Base-by-base conservation (phyloP, 1,140 invertebrate species). In the Hestina assimilis region DNA sequence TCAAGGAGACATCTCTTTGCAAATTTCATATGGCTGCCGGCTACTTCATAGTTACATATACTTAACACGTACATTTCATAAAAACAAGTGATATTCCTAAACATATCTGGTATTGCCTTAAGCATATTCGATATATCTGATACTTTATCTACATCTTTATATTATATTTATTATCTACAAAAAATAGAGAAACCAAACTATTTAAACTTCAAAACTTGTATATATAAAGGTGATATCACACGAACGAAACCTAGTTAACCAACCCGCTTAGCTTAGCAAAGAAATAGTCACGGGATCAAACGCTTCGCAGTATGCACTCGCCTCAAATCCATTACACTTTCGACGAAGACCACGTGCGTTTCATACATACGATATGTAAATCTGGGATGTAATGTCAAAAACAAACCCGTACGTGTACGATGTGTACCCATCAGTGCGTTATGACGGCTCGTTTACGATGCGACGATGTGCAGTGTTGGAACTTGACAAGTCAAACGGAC, bases 331-430 rank as follows among this genome's bases (percentile, higher is more conserved):
- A 29, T 47, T 47, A 31, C 14, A 29, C 9, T 20, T 15, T 20
- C 19, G n/a, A 19, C 19, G 20, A 24, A 47, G 40, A 45, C 62
- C 68, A 73, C 64, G 68, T 71, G 69, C 60, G 58, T 29, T 43
- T 33, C 43, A 24, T 57, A 51, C 17, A 40, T 41, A 42, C 17
- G 42, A 20, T 46, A 26, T 29, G 31, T 29, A 26, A 46, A 45
- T 38, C 15, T 46, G 2, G 46, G 9, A 7, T 11, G 45, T 50
- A 21, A 20, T 24, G 14, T 9, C 40, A 42, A 42, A 42, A 42
- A 42, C 40, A 42, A 42, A 24, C 9, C 40, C 12, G 23, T 24
- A n/a, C 21, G 20, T 24, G 15, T 11, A 12, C 7, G 12, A 42
- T 42, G 40, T 20, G 20, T 42, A 23, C n/a, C 20, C 19, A 42